phyloP scores from a whole-genome alignment of 1,140 invertebrate species.

The Conus betulinus region DNA sequence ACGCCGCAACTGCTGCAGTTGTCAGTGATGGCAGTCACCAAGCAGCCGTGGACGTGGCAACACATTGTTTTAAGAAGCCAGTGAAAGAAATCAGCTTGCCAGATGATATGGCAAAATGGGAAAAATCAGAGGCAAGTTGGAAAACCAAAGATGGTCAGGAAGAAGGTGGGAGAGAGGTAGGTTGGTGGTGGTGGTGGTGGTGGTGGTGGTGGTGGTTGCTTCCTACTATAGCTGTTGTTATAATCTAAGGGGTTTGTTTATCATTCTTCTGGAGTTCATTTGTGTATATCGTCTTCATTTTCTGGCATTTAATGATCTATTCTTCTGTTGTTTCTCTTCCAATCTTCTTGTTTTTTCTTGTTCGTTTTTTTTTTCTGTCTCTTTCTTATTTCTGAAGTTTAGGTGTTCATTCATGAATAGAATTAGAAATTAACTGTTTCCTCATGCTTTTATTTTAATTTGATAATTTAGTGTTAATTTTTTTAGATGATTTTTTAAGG shows the following conservation, averaged over 20 bases:
- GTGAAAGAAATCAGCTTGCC: slow-evolving; percentile 56
- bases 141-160: not conserved
- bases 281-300: not conserved
- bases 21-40: not conserved
- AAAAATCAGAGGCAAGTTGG: slow-evolving; percentile 61
- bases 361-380: not conserved
- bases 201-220: no score
- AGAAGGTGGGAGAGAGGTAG: no score
- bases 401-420: no score
- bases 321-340: no score
- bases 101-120: slow-evolving; percentile 64
- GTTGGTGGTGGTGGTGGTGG: no score
- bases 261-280: not conserved
- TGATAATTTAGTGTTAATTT: no score
- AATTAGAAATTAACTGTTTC: no score
- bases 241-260: not conserved
- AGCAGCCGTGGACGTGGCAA: slow-evolving; percentile 50
- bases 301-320: no score
- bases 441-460: no score
- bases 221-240: not conserved
- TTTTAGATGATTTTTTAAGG: no score
- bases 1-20: not conserved
- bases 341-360: not conserved
- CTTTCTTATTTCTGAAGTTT: no score
- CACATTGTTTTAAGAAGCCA: slow-evolving; percentile 60